A percentile compares a stretch with the other conserved stretches of the same genome.
phyloP scores from a whole-genome alignment of 1,140 invertebrate species.

The Dinoponera quadriceps region DNA sequence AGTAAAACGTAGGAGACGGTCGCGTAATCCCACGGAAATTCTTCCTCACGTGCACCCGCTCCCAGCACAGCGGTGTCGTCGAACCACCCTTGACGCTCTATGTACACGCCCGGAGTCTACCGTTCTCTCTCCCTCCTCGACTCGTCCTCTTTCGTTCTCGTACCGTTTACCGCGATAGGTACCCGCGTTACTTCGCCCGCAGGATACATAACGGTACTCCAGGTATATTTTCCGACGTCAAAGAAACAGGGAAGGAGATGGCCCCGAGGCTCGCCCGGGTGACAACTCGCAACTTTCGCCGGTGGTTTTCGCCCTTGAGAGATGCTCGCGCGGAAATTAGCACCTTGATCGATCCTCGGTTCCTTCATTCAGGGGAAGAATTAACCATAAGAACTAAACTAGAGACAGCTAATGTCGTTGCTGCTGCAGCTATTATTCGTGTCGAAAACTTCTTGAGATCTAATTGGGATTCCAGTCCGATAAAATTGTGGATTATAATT shows the following conservation, averaged over 20 bases:
- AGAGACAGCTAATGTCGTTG: no score
- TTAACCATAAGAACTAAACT: no score
- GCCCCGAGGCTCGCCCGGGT: constrained; percentile 15
- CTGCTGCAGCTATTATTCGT: no score
- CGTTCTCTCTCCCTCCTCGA: constrained; percentile 10
- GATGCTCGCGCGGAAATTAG: neutral
- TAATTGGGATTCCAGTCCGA: no score
- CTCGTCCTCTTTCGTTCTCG: neutral
- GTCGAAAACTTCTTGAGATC: no score
- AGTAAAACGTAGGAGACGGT: constrained; percentile 24
- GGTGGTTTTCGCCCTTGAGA: neutral
- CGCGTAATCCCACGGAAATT: constrained; percentile 62
- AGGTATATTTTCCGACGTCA: constrained; percentile 51
- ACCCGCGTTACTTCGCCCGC: constrained; percentile 68
- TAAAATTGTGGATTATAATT: no score
- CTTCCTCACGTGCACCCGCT: constrained; percentile 59
- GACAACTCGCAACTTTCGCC: constrained; percentile 19
- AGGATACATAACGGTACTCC: constrained; percentile 55
- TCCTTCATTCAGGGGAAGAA: no score
- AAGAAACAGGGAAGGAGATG: constrained; percentile 39
- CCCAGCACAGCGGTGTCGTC: neutral
- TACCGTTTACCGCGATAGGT: constrained; percentile 63
- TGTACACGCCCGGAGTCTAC: constrained; percentile 7
- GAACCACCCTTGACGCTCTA: constrained; percentile 2
- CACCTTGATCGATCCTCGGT: neutral